These are phyloP conservation scores for Myioborus miniatus DNA, from an alignment of 2,797 vertebrate species.

Conservation along the genomic window DNA sequence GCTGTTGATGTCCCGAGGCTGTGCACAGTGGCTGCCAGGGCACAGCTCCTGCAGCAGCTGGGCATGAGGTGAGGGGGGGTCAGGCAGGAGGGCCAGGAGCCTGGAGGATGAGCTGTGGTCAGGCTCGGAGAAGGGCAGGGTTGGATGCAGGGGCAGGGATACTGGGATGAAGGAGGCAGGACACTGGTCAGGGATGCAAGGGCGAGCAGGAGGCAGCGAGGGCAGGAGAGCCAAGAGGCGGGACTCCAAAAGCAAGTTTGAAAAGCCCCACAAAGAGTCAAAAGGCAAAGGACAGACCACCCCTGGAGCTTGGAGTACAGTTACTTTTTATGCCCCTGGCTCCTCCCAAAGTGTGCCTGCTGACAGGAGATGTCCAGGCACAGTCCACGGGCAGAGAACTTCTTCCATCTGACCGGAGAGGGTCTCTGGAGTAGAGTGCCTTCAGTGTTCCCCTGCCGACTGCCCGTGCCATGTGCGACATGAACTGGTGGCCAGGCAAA, in stretches of 20 bases:
- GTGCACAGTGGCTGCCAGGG: too few species aligned
- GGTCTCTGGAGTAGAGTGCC: background rate
- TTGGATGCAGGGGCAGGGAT: background rate
- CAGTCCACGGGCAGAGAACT: too few species aligned
- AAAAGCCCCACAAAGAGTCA: background rate
- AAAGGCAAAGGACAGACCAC: background rate
- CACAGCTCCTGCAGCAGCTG: accelerated
- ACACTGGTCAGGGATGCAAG: accelerated
- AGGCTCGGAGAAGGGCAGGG: accelerated
- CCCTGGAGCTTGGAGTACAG: background rate
- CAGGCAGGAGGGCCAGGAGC: background rate
- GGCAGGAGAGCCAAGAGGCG: background rate
- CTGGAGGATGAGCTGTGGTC: background rate
- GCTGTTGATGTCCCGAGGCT: accelerated
- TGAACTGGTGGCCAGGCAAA: background rate
- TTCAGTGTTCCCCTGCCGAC: too few species aligned
- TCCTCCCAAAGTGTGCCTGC: background rate
- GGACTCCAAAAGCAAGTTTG: background rate
- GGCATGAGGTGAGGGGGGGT: accelerated
- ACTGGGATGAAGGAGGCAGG: background rate
- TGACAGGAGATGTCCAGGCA: background rate
- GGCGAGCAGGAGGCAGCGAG: accelerated
- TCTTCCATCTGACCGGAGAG: background rate
- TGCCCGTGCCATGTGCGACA: too few species aligned
- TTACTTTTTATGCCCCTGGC: background rate